phyloP scores from a whole-genome alignment of 2,888 invertebrate genomes.

The Rotaria socialis region DNA sequence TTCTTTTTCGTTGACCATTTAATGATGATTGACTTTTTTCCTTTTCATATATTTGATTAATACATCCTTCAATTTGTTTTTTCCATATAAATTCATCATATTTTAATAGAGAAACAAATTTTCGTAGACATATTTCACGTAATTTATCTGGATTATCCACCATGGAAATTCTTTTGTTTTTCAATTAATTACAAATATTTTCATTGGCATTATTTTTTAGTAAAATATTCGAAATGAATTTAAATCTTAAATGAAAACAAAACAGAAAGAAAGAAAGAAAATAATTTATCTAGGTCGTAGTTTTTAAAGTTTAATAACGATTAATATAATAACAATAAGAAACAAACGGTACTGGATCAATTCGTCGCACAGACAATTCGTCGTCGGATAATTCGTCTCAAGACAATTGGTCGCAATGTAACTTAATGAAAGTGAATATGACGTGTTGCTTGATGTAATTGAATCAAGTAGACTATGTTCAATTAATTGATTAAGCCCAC shows the following conservation, averaged over 20 bases:
- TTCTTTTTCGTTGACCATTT: background rate
- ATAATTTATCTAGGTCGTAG: background rate
- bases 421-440: no score
- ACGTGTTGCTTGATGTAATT: no score
- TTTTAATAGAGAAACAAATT: background rate
- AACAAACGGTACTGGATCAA: no score
- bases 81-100: slow-evolving; percentile 4
- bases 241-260: background rate
- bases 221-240: no score
- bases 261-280: background rate
- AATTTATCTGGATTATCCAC: slow-evolving; percentile 19
- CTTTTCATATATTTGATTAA: background rate
- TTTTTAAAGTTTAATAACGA: background rate
- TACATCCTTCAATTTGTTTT: background rate
- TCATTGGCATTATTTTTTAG: background rate
- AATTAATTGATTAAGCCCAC: no score
- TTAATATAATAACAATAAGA: background rate
- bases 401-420: no score
- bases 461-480: no score
- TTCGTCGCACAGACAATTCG: no score
- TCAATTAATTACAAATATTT: background rate
- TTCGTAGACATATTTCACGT: background rate
- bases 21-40: background rate
- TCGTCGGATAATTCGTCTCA: no score
- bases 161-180: background rate